Evolutionary conservation across 2,113 vertebrate species (phyloP).

Genomic region (Cyphomyrus plagiostoma): DNA sequence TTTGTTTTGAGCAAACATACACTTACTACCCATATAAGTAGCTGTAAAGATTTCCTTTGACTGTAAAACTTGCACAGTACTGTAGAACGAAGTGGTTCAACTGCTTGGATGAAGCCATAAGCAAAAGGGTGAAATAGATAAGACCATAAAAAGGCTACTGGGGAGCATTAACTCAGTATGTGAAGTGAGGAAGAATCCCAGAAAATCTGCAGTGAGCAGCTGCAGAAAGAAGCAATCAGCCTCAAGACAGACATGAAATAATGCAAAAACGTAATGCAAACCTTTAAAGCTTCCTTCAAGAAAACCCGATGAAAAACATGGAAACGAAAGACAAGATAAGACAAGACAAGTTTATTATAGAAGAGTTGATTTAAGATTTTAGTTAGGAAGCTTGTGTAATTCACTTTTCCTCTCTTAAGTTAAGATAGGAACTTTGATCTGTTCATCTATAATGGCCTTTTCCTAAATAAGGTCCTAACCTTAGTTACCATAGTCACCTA

Average conservation of each 20-base stretch:
- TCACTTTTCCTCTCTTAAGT: not conserved
- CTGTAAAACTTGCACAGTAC: too few species aligned
- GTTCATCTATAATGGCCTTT: not conserved
- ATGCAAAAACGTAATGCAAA: slow-evolving; percentile 65
- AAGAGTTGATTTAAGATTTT: not conserved
- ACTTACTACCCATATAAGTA: too few species aligned
- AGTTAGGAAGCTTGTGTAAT: not conserved
- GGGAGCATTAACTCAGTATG: not conserved
- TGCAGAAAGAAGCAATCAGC: slow-evolving; percentile 1
- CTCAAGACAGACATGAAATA: not conserved
- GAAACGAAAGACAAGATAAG: slow-evolving; percentile 8
- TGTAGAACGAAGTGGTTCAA: slow-evolving; percentile 2
- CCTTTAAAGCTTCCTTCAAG: slow-evolving; percentile 92
- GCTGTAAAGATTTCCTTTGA: too few species aligned
- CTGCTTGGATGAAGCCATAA: slow-evolving; percentile 3
- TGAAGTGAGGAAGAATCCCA: slow-evolving; percentile 13
- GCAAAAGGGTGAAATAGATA: not conserved
- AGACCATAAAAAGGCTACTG: not conserved
- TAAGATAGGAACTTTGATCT: not conserved
- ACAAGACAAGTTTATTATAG: not conserved
- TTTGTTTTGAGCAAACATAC: too few species aligned
- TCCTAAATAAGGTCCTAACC: not conserved
- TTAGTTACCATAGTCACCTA: not conserved
- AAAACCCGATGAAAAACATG: slow-evolving; percentile 49
- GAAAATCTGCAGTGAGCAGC: not conserved